Conservation (phyloP, 1,140 invertebrate genomes). For the Paramacrobiotus metropolitanus region DNA sequence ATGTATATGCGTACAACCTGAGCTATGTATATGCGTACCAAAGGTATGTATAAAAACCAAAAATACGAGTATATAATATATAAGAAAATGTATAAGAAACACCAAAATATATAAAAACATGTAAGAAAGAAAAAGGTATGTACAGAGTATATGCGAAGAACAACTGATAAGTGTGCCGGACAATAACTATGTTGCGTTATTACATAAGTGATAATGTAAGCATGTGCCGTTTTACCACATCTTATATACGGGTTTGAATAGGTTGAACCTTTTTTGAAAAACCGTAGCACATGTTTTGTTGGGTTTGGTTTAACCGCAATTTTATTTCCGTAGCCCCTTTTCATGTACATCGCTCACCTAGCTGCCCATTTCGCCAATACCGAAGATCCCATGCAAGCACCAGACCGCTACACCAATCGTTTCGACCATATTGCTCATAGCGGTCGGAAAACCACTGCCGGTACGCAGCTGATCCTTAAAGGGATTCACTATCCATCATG, state of each 20-base stretch:
- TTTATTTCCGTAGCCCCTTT: conserved; percentile 33
- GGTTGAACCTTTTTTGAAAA: no score
- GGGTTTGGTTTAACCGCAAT: neutral
- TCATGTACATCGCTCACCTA: conserved; percentile 58
- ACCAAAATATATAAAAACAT: neutral
- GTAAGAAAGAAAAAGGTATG: no score
- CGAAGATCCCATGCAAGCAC: conserved; percentile 29
- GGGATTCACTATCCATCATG: no score
- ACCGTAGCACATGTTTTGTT: no score
- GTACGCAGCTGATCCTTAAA: no score
- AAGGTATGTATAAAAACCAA: no score
- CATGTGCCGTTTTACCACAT: no score
- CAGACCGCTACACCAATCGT: conserved; percentile 18
- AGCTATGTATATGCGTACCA: neutral
- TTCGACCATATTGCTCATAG: conserved; percentile 18
- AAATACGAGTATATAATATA: neutral
- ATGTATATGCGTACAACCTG: neutral
- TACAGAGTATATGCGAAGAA: no score
- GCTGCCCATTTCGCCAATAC: conserved; percentile 61
- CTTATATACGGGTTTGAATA: no score
- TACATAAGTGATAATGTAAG: no score
- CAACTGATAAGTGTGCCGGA: no score
- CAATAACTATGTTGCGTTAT: no score
- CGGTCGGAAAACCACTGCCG: conserved; percentile 17
- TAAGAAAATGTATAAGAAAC: conserved; percentile 2